Percentiles rank a stretch among this genome's conserved stretches.
Evolutionary conservation across 1,140 invertebrate species (phyloP).

Genomic region (Hyles euphorbiae): DNA sequence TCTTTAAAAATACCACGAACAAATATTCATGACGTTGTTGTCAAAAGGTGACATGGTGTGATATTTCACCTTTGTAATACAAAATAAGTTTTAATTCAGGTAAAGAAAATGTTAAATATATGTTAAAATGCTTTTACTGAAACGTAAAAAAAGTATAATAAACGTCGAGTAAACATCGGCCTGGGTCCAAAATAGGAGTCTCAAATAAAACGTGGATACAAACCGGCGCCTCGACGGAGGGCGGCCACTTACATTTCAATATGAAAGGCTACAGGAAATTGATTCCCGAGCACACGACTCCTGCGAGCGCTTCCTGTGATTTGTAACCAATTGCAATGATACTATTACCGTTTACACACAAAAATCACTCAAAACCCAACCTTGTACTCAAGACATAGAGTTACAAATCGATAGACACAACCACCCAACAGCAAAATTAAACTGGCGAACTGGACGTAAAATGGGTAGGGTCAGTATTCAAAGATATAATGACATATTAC

Average conservation of each 20-base stretch:
- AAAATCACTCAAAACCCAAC: constrained; percentile 11
- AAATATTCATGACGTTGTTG: no score
- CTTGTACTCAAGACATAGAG: not conserved
- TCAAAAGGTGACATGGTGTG: no score
- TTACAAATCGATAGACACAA: not conserved
- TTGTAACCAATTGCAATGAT: constrained; percentile 29
- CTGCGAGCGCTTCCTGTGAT: constrained; percentile 31
- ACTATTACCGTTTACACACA: constrained; percentile 13
- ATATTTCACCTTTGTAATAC: no score
- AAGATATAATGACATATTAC: constrained; percentile 26
- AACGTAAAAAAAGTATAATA: no score
- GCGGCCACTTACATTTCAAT: constrained; percentile 41
- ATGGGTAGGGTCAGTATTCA: constrained; percentile 18
- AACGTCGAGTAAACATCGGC: not conserved
- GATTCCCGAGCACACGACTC: constrained; percentile 37
- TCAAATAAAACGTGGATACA: not conserved
- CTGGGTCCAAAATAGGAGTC: constrained; percentile 6
- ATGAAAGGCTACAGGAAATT: constrained; percentile 44
- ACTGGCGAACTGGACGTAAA: constrained; percentile 12
- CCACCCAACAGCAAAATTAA: constrained; percentile 7
- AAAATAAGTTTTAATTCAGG: no score
- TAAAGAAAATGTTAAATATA: no score
- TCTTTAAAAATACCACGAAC: no score
- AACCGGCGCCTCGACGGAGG: constrained; percentile 13
- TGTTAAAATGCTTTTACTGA: no score